phyloP scores from a whole-genome alignment of 2,113 vertebrate species.

The Microtus ochrogaster region DNA sequence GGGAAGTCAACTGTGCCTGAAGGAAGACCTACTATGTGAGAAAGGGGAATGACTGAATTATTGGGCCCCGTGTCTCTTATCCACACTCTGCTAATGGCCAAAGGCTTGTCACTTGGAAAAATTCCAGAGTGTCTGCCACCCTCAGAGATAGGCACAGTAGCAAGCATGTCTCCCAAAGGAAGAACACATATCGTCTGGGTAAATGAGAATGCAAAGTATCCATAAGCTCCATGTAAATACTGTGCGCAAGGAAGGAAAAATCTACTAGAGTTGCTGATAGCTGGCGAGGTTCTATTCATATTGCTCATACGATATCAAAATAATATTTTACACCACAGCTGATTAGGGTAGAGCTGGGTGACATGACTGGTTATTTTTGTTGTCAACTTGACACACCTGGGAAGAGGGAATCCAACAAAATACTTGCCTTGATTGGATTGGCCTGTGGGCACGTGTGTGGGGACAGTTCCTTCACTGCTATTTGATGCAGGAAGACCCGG shows the following conservation, averaged over 20 bases:
- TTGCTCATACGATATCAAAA: background rate
- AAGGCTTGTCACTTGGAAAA: background rate
- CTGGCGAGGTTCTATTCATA: accelerated
- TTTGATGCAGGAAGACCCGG: background rate
- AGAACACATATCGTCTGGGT: accelerated
- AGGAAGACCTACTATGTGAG: background rate
- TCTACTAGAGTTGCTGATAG: accelerated
- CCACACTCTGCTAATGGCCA: accelerated
- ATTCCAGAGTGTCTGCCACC: accelerated
- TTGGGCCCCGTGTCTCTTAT: accelerated
- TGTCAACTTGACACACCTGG: background rate
- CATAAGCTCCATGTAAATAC: accelerated
- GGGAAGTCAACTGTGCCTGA: accelerated
- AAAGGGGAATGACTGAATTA: background rate
- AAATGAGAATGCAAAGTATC: background rate
- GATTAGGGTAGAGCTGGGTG: accelerated
- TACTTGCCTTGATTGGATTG: background rate
- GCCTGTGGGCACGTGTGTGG: background rate
- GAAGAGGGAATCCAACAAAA: background rate
- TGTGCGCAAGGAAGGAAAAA: accelerated
- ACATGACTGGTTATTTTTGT: background rate
- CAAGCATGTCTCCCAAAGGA: accelerated
- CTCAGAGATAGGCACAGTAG: background rate
- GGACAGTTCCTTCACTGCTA: background rate
- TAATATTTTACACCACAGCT: background rate